Evolutionary conservation across 2,888 invertebrate species (phyloP).

Genomic region (Drosophila infuscata): DNA sequence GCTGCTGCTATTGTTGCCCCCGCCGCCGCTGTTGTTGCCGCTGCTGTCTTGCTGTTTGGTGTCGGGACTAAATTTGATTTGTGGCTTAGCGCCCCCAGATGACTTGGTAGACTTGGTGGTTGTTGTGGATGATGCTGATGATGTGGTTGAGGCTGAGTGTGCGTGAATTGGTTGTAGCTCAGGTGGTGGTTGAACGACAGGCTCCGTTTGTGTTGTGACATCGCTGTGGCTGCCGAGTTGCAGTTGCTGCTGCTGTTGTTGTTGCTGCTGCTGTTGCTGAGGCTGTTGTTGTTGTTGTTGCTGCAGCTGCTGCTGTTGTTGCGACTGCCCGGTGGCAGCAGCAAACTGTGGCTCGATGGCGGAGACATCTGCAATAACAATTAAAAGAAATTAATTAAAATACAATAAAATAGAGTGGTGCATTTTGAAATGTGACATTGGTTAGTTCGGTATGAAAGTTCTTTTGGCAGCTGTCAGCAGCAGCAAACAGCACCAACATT

Average conservation of each 20-base stretch:
- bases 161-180: conserved; percentile 88
- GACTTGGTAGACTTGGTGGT: conserved; percentile 87
- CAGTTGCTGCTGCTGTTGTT: conserved; percentile 50
- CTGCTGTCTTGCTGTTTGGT: conserved; percentile 86
- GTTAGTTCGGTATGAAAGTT: conserved; percentile 54
- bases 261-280: conserved; percentile 53
- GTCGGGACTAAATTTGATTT: conserved; percentile 85
- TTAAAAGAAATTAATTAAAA: conserved; percentile 14
- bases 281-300: conserved; percentile 70
- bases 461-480: conserved; percentile 59
- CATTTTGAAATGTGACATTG: conserved; percentile 18
- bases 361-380: conserved; percentile 87
- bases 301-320: conserved; percentile 45
- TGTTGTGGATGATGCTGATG: conserved; percentile 86
- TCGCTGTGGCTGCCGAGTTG: conserved; percentile 56
- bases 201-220: conserved; percentile 89
- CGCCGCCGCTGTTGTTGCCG: conserved; percentile 44
- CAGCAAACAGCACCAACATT: conserved; percentile 25
- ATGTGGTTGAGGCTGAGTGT: conserved; percentile 86
- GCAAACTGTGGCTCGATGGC: conserved; percentile 83
- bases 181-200: conserved; percentile 90
- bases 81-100: conserved; percentile 85
- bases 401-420: conserved; percentile 7
- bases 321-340: conserved; percentile 71
- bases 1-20: not conserved